These are phyloP conservation scores for Pseudomyrmex sp. DNA, from an alignment of 1,140 invertebrate species.

Conservation along the genomic window DNA sequence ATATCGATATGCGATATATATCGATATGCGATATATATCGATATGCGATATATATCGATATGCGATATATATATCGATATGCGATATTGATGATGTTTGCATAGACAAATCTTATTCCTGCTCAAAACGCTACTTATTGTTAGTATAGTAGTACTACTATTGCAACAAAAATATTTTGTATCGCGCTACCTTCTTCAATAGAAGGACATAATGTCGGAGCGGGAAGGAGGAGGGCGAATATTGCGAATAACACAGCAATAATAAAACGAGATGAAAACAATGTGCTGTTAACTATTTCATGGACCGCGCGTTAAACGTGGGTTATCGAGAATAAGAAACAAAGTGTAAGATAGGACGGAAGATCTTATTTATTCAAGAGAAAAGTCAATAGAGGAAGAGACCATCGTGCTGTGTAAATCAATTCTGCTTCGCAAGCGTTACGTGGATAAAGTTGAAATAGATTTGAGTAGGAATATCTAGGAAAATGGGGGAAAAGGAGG, in stretches of 20 bases:
- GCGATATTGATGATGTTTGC: too few relatives aligned
- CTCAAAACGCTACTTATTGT: too few relatives aligned
- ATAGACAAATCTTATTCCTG: too few relatives aligned
- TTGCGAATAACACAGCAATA: neutral
- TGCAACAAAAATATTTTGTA: too few relatives aligned
- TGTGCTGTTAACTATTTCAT: neutral
- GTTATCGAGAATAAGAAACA: neutral
- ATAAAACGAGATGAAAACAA: conserved; percentile 18
- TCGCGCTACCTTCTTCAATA: neutral
- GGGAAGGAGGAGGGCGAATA: too few relatives aligned
- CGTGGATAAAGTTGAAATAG: conserved; percentile 52
- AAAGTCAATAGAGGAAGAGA: conserved; percentile 24
- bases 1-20: too few relatives aligned
- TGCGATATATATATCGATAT: too few relatives aligned
- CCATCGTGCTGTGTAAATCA: conserved; percentile 37
- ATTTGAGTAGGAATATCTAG: conserved; percentile 40
- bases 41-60: too few relatives aligned
- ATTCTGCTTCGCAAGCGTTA: conserved; percentile 42
- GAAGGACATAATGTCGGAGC: too few relatives aligned
- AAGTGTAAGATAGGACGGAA: conserved; percentile 5
- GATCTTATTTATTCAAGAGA: conserved; percentile 8
- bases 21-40: too few relatives aligned
- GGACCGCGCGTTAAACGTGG: neutral
- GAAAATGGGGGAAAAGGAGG: neutral
- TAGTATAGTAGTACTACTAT: too few relatives aligned